phyloP scores from a whole-genome alignment of 2,797 vertebrate genomes.

The Sebastes oblongus region DNA sequence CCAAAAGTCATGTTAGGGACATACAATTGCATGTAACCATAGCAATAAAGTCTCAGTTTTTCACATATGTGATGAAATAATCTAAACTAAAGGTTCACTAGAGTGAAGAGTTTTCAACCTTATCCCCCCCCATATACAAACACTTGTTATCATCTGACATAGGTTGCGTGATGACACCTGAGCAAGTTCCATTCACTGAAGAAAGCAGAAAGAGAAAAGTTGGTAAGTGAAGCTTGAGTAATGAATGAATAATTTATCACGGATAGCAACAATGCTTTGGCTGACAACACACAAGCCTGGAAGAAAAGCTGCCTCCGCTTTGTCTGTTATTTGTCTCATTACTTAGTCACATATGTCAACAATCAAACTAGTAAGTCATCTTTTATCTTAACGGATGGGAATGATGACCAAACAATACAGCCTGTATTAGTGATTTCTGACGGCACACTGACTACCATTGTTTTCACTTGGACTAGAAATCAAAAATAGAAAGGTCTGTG shows the following conservation, averaged over 20 bases:
- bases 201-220: not conserved
- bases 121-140: not conserved
- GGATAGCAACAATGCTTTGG: not conserved
- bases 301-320: not conserved
- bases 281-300: not conserved
- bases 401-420: not conserved
- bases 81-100: not conserved
- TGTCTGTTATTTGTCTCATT: not conserved
- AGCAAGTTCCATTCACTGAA: not conserved
- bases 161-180: not conserved
- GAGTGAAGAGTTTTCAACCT: not conserved
- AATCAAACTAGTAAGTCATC: not conserved
- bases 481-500: constrained; percentile 61
- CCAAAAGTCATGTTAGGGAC: not conserved
- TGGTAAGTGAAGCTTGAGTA: not conserved
- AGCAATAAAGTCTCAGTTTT: not conserved
- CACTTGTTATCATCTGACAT: not conserved
- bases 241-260: not conserved
- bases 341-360: not conserved
- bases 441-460: constrained; percentile 5
- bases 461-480: constrained; percentile 52
- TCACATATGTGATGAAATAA: not conserved
- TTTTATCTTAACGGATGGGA: not conserved
- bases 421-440: constrained; percentile 13
- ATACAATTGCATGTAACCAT: not conserved